phyloP scores from a whole-genome alignment of 2,888 invertebrate species.

The Serripes groenlandicus region DNA sequence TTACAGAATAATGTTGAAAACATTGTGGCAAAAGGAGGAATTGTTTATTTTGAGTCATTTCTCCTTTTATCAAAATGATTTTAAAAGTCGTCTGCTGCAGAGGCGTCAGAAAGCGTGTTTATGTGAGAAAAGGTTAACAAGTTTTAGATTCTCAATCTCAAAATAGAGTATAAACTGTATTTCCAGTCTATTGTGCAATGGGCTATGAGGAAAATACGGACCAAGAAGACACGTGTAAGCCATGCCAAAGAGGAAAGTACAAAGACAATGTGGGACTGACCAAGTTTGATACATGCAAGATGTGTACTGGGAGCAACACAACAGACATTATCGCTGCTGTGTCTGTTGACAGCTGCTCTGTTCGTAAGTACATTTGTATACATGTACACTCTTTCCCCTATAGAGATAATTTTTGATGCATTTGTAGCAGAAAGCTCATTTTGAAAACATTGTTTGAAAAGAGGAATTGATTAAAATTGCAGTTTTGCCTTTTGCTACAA shows the following conservation, averaged over 20 bases:
- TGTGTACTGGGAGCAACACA: conserved; percentile 51
- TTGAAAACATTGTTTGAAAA: too few relatives aligned
- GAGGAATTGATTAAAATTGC: too few relatives aligned
- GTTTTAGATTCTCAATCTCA: not conserved
- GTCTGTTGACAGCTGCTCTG: conserved; percentile 37
- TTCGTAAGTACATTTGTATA: conserved; percentile 64
- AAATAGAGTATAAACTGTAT: too few relatives aligned
- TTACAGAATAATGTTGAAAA: too few relatives aligned
- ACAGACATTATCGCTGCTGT: conserved; percentile 49
- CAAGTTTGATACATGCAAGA: conserved; percentile 34
- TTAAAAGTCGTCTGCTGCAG: not conserved
- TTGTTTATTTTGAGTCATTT: not conserved
- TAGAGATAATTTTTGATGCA: too few relatives aligned
- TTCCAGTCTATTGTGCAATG: conserved; percentile 45
- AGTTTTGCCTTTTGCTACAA: too few relatives aligned
- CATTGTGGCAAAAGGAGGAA: not conserved
- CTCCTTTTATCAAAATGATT: not conserved
- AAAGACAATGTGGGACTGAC: conserved; percentile 43
- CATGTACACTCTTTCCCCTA: too few relatives aligned
- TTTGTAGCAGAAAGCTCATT: too few relatives aligned
- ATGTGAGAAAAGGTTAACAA: not conserved
- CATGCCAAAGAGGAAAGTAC: conserved; percentile 65
- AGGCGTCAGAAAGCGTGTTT: not conserved
- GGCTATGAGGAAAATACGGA: conserved; percentile 55
- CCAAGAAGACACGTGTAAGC: conserved; percentile 38